A percentile compares a stretch with the other conserved stretches of the same genome.
phyloP scores from a whole-genome alignment of 2,888 invertebrate genomes.

The Noctua janthina region DNA sequence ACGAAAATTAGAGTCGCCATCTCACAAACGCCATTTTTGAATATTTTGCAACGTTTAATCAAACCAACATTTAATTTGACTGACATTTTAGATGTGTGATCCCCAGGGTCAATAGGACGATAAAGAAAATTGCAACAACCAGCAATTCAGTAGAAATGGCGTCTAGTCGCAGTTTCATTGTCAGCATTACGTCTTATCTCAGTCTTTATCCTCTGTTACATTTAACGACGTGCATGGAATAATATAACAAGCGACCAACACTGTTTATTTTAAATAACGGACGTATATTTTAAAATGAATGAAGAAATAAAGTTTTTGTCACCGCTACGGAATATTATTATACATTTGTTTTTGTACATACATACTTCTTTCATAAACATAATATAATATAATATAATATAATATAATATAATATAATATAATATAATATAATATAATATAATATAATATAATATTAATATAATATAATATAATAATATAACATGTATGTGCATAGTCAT shows the following conservation, averaged over 20 bases:
- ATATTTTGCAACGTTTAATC: neutral
- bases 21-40: neutral
- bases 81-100: neutral
- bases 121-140: conserved; percentile 37
- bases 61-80: neutral
- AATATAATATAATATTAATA: too few species aligned
- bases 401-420: too few species aligned
- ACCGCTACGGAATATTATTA: neutral
- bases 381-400: too few species aligned
- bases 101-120: conserved; percentile 17
- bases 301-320: conserved; percentile 1
- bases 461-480: neutral
- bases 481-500: neutral
- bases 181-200: conserved; percentile 36
- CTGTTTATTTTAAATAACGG: conserved; percentile 17
- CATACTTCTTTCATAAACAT: neutral
- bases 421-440: too few species aligned
- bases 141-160: conserved; percentile 44
- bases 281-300: conserved; percentile 14
- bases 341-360: neutral
- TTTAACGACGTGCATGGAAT: conserved; percentile 37
- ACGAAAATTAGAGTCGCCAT: neutral
- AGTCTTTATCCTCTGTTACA: conserved; percentile 35
- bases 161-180: conserved; percentile 53
- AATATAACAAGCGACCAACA: conserved; percentile 27